Evolutionary conservation across 2,888 invertebrate genomes (phyloP).

Genomic region (Machimus atricapillus): DNA sequence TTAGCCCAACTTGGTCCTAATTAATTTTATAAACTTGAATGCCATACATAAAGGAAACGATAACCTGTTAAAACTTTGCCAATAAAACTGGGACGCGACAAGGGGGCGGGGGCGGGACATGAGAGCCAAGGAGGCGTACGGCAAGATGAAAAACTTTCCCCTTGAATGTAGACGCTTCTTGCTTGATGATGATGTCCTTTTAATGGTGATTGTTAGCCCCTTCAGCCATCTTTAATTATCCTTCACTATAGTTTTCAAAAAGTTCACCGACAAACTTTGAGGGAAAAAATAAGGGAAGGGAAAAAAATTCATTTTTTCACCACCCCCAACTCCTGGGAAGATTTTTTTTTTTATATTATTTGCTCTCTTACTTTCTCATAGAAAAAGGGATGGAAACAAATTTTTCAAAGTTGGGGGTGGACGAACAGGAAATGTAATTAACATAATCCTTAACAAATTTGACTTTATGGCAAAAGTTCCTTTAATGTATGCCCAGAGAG

Average conservation of each 20-base stretch:
- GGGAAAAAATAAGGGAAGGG: not conserved
- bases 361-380: not conserved
- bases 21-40: slow-evolving; percentile 28
- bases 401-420: not conserved
- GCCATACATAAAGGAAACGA: slow-evolving; percentile 17
- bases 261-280: slow-evolving; percentile 1
- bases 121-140: not conserved
- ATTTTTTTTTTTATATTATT: not conserved
- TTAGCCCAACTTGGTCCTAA: slow-evolving; percentile 19
- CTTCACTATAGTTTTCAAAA: not conserved
- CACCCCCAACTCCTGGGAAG: not conserved
- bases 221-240: slow-evolving; percentile 19
- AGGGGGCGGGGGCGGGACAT: not conserved
- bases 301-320: not conserved
- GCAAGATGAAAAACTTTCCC: slow-evolving; percentile 25
- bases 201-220: slow-evolving; percentile 23
- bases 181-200: slow-evolving; percentile 32
- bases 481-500: not conserved
- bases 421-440: not conserved
- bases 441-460: slow-evolving; percentile 1
- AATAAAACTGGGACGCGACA: slow-evolving; percentile 3
- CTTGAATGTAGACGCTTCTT: not conserved
- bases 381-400: not conserved
- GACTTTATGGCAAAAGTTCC: not conserved
- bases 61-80: slow-evolving; percentile 28